A percentile compares a stretch with the other conserved stretches of the same genome.
Evolutionary conservation across 2,797 vertebrate genomes (phyloP).

Genomic region (Hyperoplus lanceolatus): DNA sequence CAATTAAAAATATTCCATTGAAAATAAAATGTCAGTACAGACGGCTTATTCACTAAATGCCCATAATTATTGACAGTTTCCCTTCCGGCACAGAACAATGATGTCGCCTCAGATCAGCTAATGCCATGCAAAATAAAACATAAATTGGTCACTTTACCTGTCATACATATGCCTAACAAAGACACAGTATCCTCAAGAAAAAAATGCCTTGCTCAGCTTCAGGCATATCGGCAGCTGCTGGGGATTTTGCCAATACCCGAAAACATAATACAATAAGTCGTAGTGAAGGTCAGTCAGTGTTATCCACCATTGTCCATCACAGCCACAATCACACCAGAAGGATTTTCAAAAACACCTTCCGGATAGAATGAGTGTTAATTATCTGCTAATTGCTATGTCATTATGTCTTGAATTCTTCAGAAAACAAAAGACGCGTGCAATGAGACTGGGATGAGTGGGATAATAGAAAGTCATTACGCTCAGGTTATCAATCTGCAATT

Average conservation of each 20-base stretch:
- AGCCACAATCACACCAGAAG: slow-evolving; percentile 2
- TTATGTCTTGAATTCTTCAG: slow-evolving; percentile 10
- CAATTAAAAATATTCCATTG: slow-evolving; percentile 16
- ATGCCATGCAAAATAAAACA: slow-evolving; percentile 1
- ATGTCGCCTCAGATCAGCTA: slow-evolving; percentile 17
- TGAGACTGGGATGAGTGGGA: neutral
- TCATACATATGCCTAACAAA: slow-evolving; percentile 15
- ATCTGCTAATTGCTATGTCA: slow-evolving; percentile 11
- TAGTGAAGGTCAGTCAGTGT: slow-evolving; percentile 34
- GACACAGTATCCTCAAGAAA: slow-evolving; percentile 16
- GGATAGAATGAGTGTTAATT: slow-evolving; percentile 10
- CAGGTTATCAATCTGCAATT: neutral
- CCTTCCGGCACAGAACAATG: neutral
- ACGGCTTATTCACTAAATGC: neutral
- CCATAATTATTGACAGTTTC: slow-evolving; percentile 8
- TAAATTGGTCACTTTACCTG: slow-evolving; percentile 24
- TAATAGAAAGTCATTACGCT: neutral
- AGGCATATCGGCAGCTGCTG: neutral
- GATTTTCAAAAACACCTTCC: neutral
- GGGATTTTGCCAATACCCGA: neutral
- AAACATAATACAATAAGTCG: slow-evolving; percentile 17
- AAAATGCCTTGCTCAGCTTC: neutral
- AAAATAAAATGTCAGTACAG: slow-evolving; percentile 11
- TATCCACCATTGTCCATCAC: slow-evolving; percentile 13
- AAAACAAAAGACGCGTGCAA: neutral